A percentile compares a stretch with the other conserved stretches of the same genome.
phyloP scores from a whole-genome alignment of 2,888 invertebrate species.

The Lasioglossum oenotherae region DNA sequence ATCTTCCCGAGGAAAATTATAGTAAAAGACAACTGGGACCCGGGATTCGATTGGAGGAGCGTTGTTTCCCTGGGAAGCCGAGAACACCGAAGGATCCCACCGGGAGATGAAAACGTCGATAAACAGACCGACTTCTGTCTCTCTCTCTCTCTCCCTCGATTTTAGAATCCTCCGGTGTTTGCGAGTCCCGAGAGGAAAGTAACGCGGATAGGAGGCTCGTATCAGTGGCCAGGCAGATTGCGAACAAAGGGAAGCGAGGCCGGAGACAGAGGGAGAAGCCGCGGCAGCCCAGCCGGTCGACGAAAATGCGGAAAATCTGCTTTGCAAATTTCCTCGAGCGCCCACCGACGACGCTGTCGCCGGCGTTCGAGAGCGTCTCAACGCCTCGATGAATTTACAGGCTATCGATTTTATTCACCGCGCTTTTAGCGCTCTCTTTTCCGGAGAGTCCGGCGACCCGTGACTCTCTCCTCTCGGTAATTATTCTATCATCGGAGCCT shows the following conservation, averaged over 20 bases:
- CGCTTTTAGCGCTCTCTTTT: conserved; percentile 33
- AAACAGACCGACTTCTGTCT: conserved; percentile 15
- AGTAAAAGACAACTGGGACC: background rate
- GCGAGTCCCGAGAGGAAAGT: conserved; percentile 33
- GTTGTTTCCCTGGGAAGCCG: background rate
- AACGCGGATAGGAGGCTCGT: conserved; percentile 44
- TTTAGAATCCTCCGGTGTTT: conserved; percentile 15
- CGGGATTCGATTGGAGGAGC: background rate
- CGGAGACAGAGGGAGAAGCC: conserved; percentile 25
- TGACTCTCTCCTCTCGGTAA: conserved; percentile 23
- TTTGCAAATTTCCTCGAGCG: conserved; percentile 66
- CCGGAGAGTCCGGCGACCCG: conserved; percentile 4
- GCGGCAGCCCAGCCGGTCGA: conserved; percentile 33
- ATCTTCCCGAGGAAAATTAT: background rate
- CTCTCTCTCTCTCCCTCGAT: background rate
- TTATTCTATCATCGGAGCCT: conserved; percentile 7
- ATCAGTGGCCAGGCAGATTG: conserved; percentile 35
- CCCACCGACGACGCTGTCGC: conserved; percentile 7
- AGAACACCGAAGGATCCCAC: conserved; percentile 13
- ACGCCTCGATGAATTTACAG: conserved; percentile 57
- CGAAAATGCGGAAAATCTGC: conserved; percentile 66
- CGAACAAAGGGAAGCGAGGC: conserved; percentile 3
- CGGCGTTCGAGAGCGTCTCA: conserved; percentile 54
- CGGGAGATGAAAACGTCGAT: conserved; percentile 45
- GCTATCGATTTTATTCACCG: conserved; percentile 60